Percentiles rank a stretch among this genome's conserved stretches.
Evolutionary conservation across 2,888 invertebrate genomes (phyloP).

Genomic region (Cheilosia vulpina): DNA sequence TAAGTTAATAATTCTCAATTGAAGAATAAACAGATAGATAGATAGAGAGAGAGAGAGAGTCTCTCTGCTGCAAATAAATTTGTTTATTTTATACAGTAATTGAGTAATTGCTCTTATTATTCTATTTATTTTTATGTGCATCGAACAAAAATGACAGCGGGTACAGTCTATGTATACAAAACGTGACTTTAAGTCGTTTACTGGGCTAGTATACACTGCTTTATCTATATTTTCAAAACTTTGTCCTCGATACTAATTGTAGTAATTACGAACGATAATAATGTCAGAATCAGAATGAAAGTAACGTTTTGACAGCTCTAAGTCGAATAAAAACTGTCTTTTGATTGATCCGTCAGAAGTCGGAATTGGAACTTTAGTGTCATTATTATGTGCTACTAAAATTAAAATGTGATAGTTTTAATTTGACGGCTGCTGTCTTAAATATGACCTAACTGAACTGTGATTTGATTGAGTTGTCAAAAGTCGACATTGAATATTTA

Average conservation of each 20-base stretch:
- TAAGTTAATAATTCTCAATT: constrained; percentile 37
- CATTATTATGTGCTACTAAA: too few relatives aligned
- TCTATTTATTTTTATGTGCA: constrained; percentile 16
- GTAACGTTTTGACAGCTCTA: background rate
- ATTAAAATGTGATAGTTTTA: too few relatives aligned
- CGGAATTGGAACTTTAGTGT: too few relatives aligned
- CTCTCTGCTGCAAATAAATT: background rate
- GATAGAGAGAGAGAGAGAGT: background rate
- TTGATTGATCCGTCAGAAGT: background rate
- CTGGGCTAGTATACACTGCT: background rate
- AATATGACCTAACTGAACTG: too few relatives aligned
- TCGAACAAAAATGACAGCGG: background rate
- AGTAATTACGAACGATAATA: background rate
- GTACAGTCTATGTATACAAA: background rate
- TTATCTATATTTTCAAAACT: constrained; percentile 24
- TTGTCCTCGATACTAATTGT: constrained; percentile 23
- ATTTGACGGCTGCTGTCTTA: too few relatives aligned
- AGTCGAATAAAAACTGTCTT: background rate
- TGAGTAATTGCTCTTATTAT: constrained; percentile 30
- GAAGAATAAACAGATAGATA: constrained; percentile 1
- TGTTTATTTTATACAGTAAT: constrained; percentile 8
- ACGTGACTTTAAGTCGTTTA: constrained; percentile 29
- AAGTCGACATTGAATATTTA: too few relatives aligned
- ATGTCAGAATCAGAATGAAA: background rate
- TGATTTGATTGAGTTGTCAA: too few relatives aligned